Percentiles rank a stretch among this genome's conserved stretches.
Evolutionary conservation across 2,888 invertebrate species (phyloP).

Genomic region (Myopa testacea): DNA sequence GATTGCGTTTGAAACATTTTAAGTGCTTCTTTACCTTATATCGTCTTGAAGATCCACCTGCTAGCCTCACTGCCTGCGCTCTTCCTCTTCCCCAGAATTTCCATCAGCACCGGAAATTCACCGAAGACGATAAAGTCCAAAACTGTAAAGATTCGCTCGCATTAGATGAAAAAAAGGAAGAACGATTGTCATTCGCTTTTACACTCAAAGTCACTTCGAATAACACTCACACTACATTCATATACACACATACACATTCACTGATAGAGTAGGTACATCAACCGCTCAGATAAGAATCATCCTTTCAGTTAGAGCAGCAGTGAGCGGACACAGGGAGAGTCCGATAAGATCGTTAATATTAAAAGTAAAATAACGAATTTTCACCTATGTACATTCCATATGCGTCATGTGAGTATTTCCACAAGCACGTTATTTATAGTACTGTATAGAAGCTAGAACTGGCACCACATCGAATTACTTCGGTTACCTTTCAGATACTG

Average conservation of each 20-base stretch:
- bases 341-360: too few species aligned
- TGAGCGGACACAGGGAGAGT: too few species aligned
- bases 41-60: not conserved
- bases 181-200: constrained; percentile 31
- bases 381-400: too few species aligned
- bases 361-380: too few species aligned
- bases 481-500: too few species aligned
- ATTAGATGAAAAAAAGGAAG: not conserved
- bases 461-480: too few species aligned
- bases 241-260: not conserved
- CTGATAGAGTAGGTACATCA: not conserved
- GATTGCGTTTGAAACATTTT: constrained; percentile 22
- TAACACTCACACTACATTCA: constrained; percentile 2
- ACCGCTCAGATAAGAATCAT: constrained; percentile 29
- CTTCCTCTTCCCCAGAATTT: not conserved
- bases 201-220: constrained; percentile 22
- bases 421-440: too few species aligned
- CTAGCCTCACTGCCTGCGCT: not conserved
- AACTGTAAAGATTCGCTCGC: constrained; percentile 30
- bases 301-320: not conserved
- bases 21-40: constrained; percentile 5
- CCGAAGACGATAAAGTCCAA: constrained; percentile 36
- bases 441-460: too few species aligned
- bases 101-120: constrained; percentile 29
- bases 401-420: too few species aligned